phyloP scores from a whole-genome alignment of 2,888 invertebrate genomes.

The Pharmacophagus antenor region DNA sequence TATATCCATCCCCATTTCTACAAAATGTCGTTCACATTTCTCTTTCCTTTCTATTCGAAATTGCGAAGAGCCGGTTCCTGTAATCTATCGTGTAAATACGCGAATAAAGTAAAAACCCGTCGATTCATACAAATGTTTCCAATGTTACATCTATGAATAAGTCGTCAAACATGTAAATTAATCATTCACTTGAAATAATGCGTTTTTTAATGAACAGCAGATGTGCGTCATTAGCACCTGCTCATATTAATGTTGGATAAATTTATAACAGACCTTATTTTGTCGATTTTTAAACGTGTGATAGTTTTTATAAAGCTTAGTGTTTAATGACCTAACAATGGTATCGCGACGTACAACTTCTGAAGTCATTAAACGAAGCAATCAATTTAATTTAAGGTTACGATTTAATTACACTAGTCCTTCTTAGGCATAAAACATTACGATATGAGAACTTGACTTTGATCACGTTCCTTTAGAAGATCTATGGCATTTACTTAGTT shows the following conservation, averaged over 20 bases:
- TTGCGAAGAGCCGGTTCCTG: background rate
- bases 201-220: conserved; percentile 2
- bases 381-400: too few species aligned
- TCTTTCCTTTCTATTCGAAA: background rate
- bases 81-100: background rate
- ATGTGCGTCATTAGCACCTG: conserved; percentile 18
- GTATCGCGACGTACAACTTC: too few species aligned
- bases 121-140: background rate
- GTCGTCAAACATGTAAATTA: background rate
- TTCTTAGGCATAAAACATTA: background rate
- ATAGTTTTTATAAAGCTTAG: background rate
- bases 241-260: background rate
- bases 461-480: too few species aligned
- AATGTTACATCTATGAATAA: background rate
- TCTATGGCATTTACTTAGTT: too few species aligned
- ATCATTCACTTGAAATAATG: background rate
- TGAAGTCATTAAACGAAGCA: too few species aligned
- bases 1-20: too few species aligned
- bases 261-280: background rate
- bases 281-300: background rate
- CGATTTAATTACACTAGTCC: background rate
- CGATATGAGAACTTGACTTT: background rate
- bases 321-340: too few species aligned
- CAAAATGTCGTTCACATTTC: too few species aligned
- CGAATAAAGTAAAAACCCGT: background rate